A percentile compares a stretch with the other conserved stretches of the same genome.
Evolutionary conservation across 2,888 invertebrate species (phyloP).

Genomic region (Cabera pusaria): DNA sequence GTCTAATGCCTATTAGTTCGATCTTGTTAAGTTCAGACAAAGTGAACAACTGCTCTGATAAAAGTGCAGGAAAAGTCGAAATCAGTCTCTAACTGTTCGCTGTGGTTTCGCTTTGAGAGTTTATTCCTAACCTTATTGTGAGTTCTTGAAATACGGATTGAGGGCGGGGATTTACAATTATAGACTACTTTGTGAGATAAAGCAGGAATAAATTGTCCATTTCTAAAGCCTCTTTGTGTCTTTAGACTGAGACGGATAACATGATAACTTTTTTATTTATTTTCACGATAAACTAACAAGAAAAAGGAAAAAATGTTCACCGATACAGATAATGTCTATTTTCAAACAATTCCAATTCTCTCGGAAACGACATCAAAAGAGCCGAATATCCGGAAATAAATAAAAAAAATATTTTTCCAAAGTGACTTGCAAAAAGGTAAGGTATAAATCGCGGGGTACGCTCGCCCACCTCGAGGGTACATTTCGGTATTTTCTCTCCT

Average conservation of each 20-base stretch:
- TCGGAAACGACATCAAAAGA: conserved; percentile 75
- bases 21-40: conserved; percentile 74
- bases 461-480: conserved; percentile 69
- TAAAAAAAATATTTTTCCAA: conserved; percentile 72
- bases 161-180: conserved; percentile 20
- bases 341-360: conserved; percentile 58
- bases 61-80: conserved; percentile 59
- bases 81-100: conserved; percentile 25
- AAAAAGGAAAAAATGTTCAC: conserved; percentile 37
- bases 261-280: conserved; percentile 21
- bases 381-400: conserved; percentile 74
- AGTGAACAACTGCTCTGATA: conserved; percentile 60
- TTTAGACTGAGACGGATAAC: conserved; percentile 8
- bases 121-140: conserved; percentile 17
- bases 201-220: conserved; percentile 18
- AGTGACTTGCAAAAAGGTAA: conserved; percentile 64
- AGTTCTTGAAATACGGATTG: conserved; percentile 17
- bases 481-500: conserved; percentile 66
- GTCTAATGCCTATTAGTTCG: conserved; percentile 75
- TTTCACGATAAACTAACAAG: conserved; percentile 43
- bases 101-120: conserved; percentile 25
- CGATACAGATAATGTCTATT: conserved; percentile 52
- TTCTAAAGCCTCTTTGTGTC: conserved; percentile 16
- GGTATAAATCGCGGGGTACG: conserved; percentile 69
- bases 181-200: conserved; percentile 14